Conservation (phyloP, 2,113 vertebrate genomes). For the Chloropsis hardwickii region DNA sequence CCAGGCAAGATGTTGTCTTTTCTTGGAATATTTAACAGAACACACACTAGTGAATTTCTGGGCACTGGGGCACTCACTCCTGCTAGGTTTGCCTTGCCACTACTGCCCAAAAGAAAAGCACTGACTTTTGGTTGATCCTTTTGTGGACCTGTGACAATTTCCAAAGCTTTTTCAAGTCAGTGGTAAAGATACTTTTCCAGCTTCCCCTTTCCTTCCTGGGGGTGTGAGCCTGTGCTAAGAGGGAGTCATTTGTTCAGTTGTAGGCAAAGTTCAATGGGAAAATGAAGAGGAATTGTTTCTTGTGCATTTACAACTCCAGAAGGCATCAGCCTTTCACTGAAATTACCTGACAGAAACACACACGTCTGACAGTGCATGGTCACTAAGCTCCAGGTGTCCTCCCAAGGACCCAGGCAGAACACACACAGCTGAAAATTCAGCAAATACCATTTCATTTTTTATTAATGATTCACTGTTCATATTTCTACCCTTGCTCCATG, state of each 20-base stretch:
- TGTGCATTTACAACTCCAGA: neutral
- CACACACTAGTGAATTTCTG: neutral
- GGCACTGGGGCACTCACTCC: neutral
- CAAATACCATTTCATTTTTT: neutral
- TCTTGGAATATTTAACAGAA: neutral
- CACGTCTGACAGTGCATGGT: rapidly evolving
- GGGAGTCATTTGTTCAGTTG: neutral
- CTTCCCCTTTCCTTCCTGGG: neutral
- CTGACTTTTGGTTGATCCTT: neutral
- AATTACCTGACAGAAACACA: neutral
- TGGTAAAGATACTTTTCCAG: neutral
- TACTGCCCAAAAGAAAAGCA: neutral
- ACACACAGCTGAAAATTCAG: neutral
- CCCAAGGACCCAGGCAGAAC: neutral
- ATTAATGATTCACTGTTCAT: neutral
- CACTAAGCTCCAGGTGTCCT: neutral
- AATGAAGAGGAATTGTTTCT: neutral
- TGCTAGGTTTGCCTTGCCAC: neutral
- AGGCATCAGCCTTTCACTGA: neutral
- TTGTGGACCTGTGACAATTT: neutral
- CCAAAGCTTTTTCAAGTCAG: neutral
- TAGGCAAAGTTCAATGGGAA: neutral
- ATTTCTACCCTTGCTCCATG: neutral
- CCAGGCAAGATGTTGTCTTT: neutral
- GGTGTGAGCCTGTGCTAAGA: neutral